phyloP scores from a whole-genome alignment of 2,888 invertebrate species.

The Kuschelorhynchus macadamiae region DNA sequence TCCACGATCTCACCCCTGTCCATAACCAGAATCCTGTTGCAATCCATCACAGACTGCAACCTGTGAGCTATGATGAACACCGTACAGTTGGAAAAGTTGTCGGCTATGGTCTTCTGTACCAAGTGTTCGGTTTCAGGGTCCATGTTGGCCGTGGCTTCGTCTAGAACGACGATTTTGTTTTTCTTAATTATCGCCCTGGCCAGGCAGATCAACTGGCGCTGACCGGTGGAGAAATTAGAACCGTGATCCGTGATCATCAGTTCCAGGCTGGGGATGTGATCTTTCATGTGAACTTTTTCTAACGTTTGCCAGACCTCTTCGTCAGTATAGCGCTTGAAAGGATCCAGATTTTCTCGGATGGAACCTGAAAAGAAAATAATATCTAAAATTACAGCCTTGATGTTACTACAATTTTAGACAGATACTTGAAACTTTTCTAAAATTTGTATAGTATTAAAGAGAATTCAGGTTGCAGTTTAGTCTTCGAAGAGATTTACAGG shows the following conservation, averaged over 20 bases:
- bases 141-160: slow-evolving; percentile 74
- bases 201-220: slow-evolving; percentile 73
- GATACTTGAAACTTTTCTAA: no score
- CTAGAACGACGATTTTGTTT: slow-evolving; percentile 71
- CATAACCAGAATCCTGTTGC: slow-evolving; percentile 71
- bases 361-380: slow-evolving; percentile 70
- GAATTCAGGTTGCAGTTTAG: no score
- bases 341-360: slow-evolving; percentile 68
- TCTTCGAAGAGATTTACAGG: no score
- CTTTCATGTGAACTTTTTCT: slow-evolving; percentile 64
- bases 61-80: slow-evolving; percentile 70
- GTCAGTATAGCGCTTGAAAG: slow-evolving; percentile 56
- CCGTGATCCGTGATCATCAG: slow-evolving; percentile 52
- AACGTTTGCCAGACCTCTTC: slow-evolving; percentile 60
- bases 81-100: slow-evolving; percentile 71
- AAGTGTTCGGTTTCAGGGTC: slow-evolving; percentile 71
- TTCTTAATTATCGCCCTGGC: slow-evolving; percentile 71
- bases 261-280: slow-evolving; percentile 62
- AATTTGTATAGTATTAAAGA: no score
- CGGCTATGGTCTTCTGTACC: slow-evolving; percentile 71
- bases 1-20: slow-evolving; percentile 68
- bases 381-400: no score
- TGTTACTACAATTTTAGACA: no score
- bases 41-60: slow-evolving; percentile 73
- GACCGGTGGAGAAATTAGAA: slow-evolving; percentile 63